Conservation (phyloP, 2,888 invertebrate species). For the Oligia fasciuncula region DNA sequence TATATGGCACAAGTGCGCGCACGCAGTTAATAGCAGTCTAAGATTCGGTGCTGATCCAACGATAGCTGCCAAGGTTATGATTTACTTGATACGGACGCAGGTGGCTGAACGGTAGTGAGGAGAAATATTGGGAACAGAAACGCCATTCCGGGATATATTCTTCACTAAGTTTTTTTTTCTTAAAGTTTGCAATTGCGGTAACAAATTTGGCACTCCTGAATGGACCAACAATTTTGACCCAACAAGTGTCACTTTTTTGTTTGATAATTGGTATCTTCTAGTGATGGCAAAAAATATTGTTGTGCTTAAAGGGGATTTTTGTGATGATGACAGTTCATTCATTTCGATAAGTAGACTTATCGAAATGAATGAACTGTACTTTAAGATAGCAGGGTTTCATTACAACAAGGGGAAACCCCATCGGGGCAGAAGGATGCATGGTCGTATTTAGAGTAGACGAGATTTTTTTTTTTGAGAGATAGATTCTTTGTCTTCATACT, state of each 20-base stretch:
- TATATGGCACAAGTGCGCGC: slow-evolving; percentile 62
- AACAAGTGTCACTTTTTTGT: background rate
- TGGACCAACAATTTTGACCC: background rate
- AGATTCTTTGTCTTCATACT: background rate
- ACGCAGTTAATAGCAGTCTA: slow-evolving; percentile 65
- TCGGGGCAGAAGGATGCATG: background rate
- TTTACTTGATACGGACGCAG: slow-evolving; percentile 70
- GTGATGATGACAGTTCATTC: no score
- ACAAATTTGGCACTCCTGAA: background rate
- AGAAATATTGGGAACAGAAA: slow-evolving; percentile 31
- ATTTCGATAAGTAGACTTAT: no score
- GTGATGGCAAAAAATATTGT: background rate
- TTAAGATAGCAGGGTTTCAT: background rate
- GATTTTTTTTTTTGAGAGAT: background rate
- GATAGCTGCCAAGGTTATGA: slow-evolving; percentile 72
- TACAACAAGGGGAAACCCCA: background rate
- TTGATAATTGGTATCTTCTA: background rate
- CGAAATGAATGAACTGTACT: background rate
- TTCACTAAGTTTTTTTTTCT: background rate
- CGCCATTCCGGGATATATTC: background rate
- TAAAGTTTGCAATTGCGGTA: background rate
- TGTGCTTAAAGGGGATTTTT: no score
- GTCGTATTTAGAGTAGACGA: background rate
- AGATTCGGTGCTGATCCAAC: slow-evolving; percentile 67
- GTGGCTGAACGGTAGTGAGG: slow-evolving; percentile 66